Evolutionary conservation across 2,888 invertebrate genomes (phyloP), one percentile per base, ranked within the genome.

Genomic region (Azorinus chamasolen): DNA sequence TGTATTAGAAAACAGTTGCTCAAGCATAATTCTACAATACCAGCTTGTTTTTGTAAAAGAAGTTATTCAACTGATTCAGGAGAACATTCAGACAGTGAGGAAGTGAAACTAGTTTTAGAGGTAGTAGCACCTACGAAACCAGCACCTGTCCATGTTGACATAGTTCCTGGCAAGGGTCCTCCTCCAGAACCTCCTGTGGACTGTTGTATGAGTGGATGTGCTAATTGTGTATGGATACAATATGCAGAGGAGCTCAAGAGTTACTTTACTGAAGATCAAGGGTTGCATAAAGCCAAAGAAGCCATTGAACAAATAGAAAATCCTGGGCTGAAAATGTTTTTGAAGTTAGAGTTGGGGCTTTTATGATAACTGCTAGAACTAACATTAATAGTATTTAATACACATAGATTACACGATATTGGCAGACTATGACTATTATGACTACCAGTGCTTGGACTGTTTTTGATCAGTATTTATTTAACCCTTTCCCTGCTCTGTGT

Each of bases 151-250:
- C 54, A 25, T 64, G 70, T 79, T 22, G 62, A 79, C 18, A 69
- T 89, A 3, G 80, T 88, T 2, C 88, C 89, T 8, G 90, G 89
- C 10, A 93, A 66, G 92, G 88, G 75, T 79, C 92, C 79, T 88
- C 94, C 92, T 10, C 96, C 96, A 14, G 95, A 95, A 72, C 95
- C 95, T 45, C 98, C 98, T 0, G 96, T 96, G 2, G 96, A 95
- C 27, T 98, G 98, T 92, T 98, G 98, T 89, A 96, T 96, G 95
- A 96, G 97, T 0, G 98, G 98, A 0, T 98, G 98, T 94, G 94
- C 96, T 0, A 98, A 97, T 93, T 98, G 98, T 92, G 98, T 98
- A 5, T 98, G 97, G 96, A 95, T 98, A 61, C 95, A 96, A 18
- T 98, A 98, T 94, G 98, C 97, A 0, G 96, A 97, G 87, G 95